phyloP scores from a whole-genome alignment of 2,888 invertebrate genomes.

The Hirtodrosophila confusa region DNA sequence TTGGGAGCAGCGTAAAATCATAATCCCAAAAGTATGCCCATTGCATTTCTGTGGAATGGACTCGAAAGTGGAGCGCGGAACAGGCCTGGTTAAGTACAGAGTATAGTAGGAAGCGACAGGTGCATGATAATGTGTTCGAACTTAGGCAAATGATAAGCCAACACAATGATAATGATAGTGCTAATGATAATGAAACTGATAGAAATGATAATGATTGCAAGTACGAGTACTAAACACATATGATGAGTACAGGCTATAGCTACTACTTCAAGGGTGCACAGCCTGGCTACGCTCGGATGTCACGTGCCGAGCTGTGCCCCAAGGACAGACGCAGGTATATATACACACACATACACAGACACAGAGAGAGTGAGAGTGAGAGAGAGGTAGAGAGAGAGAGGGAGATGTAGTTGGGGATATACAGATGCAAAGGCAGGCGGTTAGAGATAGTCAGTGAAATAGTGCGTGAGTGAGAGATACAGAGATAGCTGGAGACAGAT shows the following conservation, averaged over 20 bases:
- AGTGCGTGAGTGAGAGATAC: conserved; percentile 26
- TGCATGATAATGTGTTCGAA: conserved; percentile 44
- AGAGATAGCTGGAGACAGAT: conserved; percentile 19
- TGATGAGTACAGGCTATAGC: conserved; percentile 3
- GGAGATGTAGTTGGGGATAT: neutral
- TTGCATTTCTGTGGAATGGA: too few relatives aligned
- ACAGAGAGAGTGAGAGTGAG: neutral
- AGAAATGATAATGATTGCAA: conserved; percentile 14
- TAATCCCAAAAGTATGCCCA: too few relatives aligned
- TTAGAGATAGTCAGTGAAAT: conserved; percentile 21
- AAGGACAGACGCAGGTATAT: conserved; percentile 24
- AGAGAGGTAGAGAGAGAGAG: too few relatives aligned
- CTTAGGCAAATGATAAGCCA: conserved; percentile 38
- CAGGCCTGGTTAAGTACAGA: neutral
- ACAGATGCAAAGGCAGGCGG: conserved; percentile 6
- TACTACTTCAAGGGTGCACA: conserved; percentile 11
- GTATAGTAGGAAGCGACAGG: conserved; percentile 28
- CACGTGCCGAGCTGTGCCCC: conserved; percentile 6
- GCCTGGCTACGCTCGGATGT: neutral
- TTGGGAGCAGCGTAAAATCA: too few relatives aligned
- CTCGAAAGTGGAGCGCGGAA: too few relatives aligned
- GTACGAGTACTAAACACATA: conserved; percentile 1
- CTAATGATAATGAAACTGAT: conserved; percentile 10
- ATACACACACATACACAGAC: conserved; percentile 20
- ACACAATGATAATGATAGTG: conserved; percentile 14